phyloP scores from a whole-genome alignment of 2,797 vertebrate genomes.

The Craterocephalus amniculus region DNA sequence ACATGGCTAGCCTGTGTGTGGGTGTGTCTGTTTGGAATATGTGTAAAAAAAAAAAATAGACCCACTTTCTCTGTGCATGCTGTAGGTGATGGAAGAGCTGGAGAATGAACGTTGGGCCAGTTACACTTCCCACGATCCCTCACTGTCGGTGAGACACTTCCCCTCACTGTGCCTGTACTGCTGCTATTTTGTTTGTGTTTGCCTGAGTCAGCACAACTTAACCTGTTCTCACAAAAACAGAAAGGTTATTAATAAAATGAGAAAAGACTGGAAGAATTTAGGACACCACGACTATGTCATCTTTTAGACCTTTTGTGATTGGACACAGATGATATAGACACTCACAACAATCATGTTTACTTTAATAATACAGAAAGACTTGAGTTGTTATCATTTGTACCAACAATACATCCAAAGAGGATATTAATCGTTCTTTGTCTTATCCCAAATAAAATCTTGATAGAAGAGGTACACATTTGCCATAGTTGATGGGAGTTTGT shows the following conservation, averaged over 20 bases:
- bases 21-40: slow-evolving; percentile 13
- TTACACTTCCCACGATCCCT: slow-evolving; percentile 90
- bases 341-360: not conserved
- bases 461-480: not conserved
- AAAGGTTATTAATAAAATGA: slow-evolving; percentile 11
- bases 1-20: not conserved
- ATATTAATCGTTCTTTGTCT: too few species aligned
- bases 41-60: slow-evolving; percentile 44
- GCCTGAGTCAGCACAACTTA: slow-evolving; percentile 31
- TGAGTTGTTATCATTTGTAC: not conserved
- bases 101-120: slow-evolving; percentile 96
- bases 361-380: not conserved
- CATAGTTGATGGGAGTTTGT: not conserved
- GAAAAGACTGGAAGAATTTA: slow-evolving; percentile 10
- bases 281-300: not conserved
- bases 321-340: not conserved
- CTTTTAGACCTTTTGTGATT: not conserved
- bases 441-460: too few species aligned
- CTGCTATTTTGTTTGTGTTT: slow-evolving; percentile 33
- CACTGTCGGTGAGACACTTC: slow-evolving; percentile 86
- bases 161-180: slow-evolving; percentile 45
- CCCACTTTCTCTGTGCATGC: slow-evolving; percentile 79
- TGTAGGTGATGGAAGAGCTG: slow-evolving; percentile 97
- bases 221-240: slow-evolving; percentile 12
- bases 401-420: not conserved